These are phyloP conservation scores for Drosophila arizonae DNA, from an alignment of 1,140 invertebrate species.

Conservation along the genomic window DNA sequence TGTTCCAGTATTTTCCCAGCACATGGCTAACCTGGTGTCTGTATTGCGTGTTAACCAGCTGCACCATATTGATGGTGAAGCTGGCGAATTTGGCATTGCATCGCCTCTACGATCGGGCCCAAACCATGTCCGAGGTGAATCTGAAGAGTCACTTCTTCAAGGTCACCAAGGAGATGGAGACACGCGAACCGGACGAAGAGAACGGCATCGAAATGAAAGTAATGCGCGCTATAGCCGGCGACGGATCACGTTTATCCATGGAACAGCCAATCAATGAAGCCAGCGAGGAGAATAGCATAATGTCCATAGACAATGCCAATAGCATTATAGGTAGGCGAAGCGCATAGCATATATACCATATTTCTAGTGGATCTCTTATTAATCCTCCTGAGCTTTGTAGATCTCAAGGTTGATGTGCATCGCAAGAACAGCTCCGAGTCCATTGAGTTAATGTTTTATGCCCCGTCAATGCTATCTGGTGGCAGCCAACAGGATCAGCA, in stretches of 20 bases:
- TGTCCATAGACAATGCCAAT: conserved; percentile 86
- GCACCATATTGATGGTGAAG: conserved; percentile 93
- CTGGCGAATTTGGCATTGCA: conserved; percentile 95
- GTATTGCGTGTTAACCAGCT: conserved; percentile 92
- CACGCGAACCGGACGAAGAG: conserved; percentile 85
- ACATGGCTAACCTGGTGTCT: conserved; percentile 93
- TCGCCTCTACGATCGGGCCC: conserved; percentile 96
- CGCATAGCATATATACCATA: conserved; percentile 18
- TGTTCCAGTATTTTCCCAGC: conserved; percentile 91
- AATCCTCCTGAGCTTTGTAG: conserved; percentile 74
- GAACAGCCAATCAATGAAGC: conserved; percentile 84
- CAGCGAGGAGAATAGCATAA: conserved; percentile 85
- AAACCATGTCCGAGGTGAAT: conserved; percentile 80
- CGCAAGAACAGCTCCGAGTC: conserved; percentile 95
- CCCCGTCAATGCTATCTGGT: conserved; percentile 70
- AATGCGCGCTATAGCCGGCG: conserved; percentile 82
- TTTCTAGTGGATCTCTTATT: background rate
- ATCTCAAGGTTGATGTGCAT: conserved; percentile 96
- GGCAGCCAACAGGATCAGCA: conserved; percentile 78
- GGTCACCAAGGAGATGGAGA: conserved; percentile 74
- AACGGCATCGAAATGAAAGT: conserved; percentile 92
- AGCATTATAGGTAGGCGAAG: conserved; percentile 87
- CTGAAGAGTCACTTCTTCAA: conserved; percentile 80
- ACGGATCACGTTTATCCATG: conserved; percentile 71
- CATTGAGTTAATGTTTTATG: conserved; percentile 83